Evolutionary conservation across 2,888 invertebrate genomes (phyloP), one percentile per base, ranked within the genome.

Genomic region (Drosophila mercatorum): DNA sequence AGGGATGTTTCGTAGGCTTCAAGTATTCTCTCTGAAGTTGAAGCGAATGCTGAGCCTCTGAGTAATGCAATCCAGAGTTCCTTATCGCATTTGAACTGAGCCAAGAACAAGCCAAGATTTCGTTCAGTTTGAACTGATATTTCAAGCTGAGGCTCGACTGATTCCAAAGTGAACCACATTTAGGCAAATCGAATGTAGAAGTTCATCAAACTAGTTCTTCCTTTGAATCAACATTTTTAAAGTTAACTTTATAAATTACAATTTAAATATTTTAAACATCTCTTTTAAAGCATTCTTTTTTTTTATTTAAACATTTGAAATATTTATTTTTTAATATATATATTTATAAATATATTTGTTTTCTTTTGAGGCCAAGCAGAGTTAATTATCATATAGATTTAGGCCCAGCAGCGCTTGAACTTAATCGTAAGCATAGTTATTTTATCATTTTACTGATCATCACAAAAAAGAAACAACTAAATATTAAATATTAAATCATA

Each of bases 231-330:
- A 12, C 38, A 38, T 34, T 3, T 34, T 34, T 34, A 1, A 1
- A 0, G 7, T 34, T 34, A 10, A 34, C 2, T 7, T 17, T 17
- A 17, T 17, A 17, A 17, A 17, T 17, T 17, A 17, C 17, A 34
- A 7, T 34, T 2, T 7, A 34, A 34, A 34, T 34, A 7, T 34
- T 8, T 12, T 61, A 60, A 57, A 65, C 55, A 49, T 68, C 55
- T 28, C 7, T 12, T 76, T 71, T 57, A 47, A 80, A 85, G 83
- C 86, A 65, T 73, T 85, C 75, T 36, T 72, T 63, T 61, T 74
- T 63, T 63, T 80, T 78, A 76, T 73, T 81, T 75, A 82, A 84
- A 82, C 71, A 70, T 75, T 58, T 55, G 60, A 36, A 43, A n/a
- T 41, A 26, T 46, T 34, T 65, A 14, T 22, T 46, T 38, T 10